Base-by-base conservation (phyloP, 1,140 invertebrate species). In the Bathynomus jamesi region DNA sequence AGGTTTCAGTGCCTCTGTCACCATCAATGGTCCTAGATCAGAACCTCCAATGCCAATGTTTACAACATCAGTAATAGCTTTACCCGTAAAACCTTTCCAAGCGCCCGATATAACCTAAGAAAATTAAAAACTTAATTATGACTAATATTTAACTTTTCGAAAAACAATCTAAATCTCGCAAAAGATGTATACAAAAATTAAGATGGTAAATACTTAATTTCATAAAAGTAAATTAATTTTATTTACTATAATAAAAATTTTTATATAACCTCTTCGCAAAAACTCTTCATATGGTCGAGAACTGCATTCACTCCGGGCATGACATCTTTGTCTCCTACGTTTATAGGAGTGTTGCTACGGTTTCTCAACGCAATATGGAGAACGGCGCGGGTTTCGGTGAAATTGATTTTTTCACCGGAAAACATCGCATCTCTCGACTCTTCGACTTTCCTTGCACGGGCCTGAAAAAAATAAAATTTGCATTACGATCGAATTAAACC, bases 41-140 rank as follows among this genome's bases (percentile, higher is more conserved):
- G 97, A 99, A 28, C 98, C 98, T 67, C 98, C 98, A 80, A 99
- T 99, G 66, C 98, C 98, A 85, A 99, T 99, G 82, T 99, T 99
- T 28, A 99, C 92, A 64, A 99, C 93, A 86, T 99, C 96, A 71
- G 93, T 96, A 63, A 99, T 99, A 70, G 89, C 81, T 83, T 98
- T 95, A 10, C 95, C 96, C 4, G 94, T 95, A 81, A 92, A 98
- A 31, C 96, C 92, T 79, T 87, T 87, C 92, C 92, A 94, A 76
- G 85, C 76, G 62, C 91, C 90, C 28, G 81, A 84, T 72, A 89
- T 86, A 2, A 94, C 85, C 82, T 87, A 53, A 5, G 69, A 40
- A 66, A 27, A 27, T 27, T 2, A n/a, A 17, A 63, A 21, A 61
- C 10, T 2, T 64, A 7, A 31, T 28, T 64, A 5, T 28, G 24